phyloP scores from a whole-genome alignment of 2,113 vertebrate genomes.

The Phoenicopterus ruber region DNA sequence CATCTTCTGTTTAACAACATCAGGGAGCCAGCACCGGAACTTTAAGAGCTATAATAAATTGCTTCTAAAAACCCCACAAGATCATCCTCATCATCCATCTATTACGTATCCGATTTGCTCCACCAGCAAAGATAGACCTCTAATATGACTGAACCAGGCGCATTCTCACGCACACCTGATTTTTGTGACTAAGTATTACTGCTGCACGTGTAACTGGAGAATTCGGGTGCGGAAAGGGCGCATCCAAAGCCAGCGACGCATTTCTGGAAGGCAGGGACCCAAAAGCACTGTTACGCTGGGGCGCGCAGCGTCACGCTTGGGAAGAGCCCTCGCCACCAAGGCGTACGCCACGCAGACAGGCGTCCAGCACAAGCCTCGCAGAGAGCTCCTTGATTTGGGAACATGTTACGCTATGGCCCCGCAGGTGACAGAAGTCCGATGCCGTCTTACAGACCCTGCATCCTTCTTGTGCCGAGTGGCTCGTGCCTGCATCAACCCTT shows the following conservation, averaged over 20 bases:
- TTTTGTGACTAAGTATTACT: background rate
- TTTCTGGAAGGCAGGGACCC: background rate
- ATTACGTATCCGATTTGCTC: background rate
- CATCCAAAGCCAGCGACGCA: background rate
- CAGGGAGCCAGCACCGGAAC: background rate
- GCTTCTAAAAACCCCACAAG: background rate
- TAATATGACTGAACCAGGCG: background rate
- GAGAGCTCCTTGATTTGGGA: no score
- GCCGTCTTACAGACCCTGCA: background rate
- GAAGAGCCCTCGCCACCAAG: background rate
- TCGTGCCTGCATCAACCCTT: background rate
- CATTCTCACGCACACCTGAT: rapidly evolving
- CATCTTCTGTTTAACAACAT: background rate
- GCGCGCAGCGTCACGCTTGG: background rate
- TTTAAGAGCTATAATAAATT: background rate
- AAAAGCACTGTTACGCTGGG: background rate
- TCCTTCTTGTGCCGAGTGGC: rapidly evolving
- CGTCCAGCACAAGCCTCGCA: background rate
- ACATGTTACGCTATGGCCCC: rapidly evolving
- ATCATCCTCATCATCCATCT: background rate
- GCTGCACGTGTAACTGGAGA: background rate
- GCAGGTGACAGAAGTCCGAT: background rate
- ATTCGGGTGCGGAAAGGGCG: background rate
- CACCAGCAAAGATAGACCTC: background rate
- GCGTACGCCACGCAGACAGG: rapidly evolving